phyloP scores from a whole-genome alignment of 2,888 invertebrate genomes.

The Criorhina ranunculi region DNA sequence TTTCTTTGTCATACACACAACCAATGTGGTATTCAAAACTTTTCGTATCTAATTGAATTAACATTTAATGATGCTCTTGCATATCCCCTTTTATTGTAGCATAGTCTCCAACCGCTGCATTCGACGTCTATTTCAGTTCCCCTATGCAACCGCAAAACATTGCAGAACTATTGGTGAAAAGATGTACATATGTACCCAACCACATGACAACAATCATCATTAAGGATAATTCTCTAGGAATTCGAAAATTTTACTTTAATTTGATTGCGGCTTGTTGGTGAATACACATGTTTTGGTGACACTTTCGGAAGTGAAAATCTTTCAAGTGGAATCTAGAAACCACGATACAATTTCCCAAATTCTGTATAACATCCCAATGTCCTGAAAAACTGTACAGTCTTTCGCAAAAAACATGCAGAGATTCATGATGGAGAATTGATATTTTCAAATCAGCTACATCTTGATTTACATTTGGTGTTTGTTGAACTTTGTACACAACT shows the following conservation, averaged over 20 bases:
- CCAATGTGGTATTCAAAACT: not conserved
- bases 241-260: not conserved
- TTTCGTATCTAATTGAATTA: not conserved
- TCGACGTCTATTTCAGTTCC: not conserved
- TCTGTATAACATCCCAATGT: no score
- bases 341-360: no score
- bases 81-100: not conserved
- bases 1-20: no score
- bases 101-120: not conserved
- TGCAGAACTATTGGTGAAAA: not conserved
- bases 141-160: not conserved
- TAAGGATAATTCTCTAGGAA: not conserved
- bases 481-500: no score
- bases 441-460: no score
- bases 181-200: not conserved
- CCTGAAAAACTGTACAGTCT: no score
- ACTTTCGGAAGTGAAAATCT: not conserved
- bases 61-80: constrained; percentile 1
- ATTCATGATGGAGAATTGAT: no score
- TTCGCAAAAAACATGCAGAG: no score
- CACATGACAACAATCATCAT: constrained; percentile 6
- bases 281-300: not conserved
- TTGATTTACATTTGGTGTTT: no score
- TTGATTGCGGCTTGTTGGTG: not conserved
- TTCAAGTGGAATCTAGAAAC: not conserved